phyloP scores from a whole-genome alignment of 1,140 invertebrate genomes.

The Zelostemma sp. region DNA sequence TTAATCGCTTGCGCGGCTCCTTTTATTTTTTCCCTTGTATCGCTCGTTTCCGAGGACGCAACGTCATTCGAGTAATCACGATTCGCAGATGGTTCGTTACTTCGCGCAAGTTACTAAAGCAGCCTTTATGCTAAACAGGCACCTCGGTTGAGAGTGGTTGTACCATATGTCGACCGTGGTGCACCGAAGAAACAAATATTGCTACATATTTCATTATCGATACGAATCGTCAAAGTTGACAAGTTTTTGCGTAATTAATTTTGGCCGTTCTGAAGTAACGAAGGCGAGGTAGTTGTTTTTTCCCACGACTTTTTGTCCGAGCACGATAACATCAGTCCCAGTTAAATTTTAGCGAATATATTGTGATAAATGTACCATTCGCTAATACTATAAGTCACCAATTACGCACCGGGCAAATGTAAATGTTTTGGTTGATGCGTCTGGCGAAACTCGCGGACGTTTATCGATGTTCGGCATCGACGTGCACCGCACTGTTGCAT shows the following conservation, averaged over 20 bases:
- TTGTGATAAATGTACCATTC: slow-evolving; percentile 25
- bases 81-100: slow-evolving; percentile 47
- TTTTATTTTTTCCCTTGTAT: slow-evolving; percentile 5
- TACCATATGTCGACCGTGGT: not conserved
- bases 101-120: slow-evolving; percentile 6
- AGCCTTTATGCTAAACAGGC: slow-evolving; percentile 31
- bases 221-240: not conserved
- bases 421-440: slow-evolving; percentile 67
- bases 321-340: too few species aligned
- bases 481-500: slow-evolving; percentile 40
- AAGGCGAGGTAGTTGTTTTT: too few species aligned
- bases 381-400: slow-evolving; percentile 49
- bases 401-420: slow-evolving; percentile 59
- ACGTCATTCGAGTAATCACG: slow-evolving; percentile 38
- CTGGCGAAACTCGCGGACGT: slow-evolving; percentile 56
- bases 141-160: slow-evolving; percentile 5
- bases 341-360: too few species aligned
- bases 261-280: too few species aligned
- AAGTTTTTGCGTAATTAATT: too few species aligned
- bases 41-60: not conserved
- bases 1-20: slow-evolving; percentile 29
- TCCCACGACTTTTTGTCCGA: too few species aligned
- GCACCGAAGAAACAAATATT: too few species aligned
- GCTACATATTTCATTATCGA: too few species aligned
- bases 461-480: slow-evolving; percentile 64